A percentile compares a stretch with the other conserved stretches of the same genome.
phyloP scores from a whole-genome alignment of 2,113 vertebrate genomes.

The Picathartes gymnocephalus region DNA sequence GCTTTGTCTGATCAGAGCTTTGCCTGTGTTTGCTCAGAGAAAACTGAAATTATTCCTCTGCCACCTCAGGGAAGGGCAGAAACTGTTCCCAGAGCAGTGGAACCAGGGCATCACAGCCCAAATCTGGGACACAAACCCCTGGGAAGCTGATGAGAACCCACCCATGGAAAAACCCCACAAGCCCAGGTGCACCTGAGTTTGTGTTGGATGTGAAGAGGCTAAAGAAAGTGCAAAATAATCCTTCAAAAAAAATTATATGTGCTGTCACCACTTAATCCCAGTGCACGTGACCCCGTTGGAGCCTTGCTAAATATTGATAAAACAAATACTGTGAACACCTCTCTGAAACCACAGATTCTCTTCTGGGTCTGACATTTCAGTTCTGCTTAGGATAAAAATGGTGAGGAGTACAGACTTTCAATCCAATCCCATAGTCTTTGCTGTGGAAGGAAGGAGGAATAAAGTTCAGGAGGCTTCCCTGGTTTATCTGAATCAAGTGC shows the following conservation, averaged over 20 bases:
- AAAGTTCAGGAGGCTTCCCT: not conserved
- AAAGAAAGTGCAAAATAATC: not conserved
- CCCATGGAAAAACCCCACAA: not conserved
- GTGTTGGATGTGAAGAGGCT: not conserved
- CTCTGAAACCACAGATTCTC: not conserved
- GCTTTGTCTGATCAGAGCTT: not conserved
- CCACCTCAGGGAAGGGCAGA: not conserved
- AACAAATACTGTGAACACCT: fast-evolving
- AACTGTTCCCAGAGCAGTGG: not conserved
- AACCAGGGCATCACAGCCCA: not conserved
- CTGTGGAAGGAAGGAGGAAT: not conserved
- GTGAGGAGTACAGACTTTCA: not conserved
- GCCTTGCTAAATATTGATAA: not conserved
- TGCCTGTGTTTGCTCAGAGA: not conserved
- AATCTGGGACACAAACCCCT: not conserved
- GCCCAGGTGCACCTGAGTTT: not conserved
- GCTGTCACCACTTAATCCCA: not conserved
- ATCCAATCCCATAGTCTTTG: fast-evolving
- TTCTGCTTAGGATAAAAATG: not conserved
- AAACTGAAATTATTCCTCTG: not conserved
- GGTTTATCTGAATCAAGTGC: not conserved
- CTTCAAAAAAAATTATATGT: not conserved
- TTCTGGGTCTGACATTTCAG: not conserved
- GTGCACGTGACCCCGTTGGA: not conserved
- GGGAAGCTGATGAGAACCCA: not conserved